Percentiles rank a stretch among this genome's conserved stretches.
phyloP scores from a whole-genome alignment of 2,797 vertebrate species.

The Agapornis canus region DNA sequence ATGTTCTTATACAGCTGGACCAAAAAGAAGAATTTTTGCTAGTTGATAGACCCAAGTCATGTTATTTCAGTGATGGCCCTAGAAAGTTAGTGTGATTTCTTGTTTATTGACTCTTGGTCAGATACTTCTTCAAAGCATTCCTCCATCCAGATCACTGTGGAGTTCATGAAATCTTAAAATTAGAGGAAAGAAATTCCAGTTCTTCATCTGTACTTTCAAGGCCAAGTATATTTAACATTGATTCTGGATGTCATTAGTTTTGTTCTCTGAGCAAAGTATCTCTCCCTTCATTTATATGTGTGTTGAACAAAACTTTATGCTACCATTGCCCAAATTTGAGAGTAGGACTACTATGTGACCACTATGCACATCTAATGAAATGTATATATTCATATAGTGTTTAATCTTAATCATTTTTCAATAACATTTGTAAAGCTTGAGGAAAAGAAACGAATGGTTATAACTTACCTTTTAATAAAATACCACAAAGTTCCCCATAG shows the following conservation, averaged over 20 bases:
- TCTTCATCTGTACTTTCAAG: background rate
- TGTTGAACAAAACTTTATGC: background rate
- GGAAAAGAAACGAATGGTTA: background rate
- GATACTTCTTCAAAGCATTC: background rate
- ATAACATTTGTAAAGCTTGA: background rate
- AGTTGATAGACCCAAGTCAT: background rate
- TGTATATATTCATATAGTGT: background rate
- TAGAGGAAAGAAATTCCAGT: background rate
- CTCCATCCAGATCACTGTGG: background rate
- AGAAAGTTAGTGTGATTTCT: background rate
- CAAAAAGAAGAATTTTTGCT: background rate
- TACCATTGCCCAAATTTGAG: background rate
- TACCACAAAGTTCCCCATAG: background rate
- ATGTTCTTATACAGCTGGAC: background rate
- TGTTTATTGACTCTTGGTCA: background rate
- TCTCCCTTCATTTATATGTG: background rate
- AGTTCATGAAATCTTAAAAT: background rate
- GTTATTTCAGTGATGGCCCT: background rate
- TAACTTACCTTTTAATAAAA: slow-evolving; percentile 12
- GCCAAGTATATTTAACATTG: background rate
- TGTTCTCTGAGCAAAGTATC: background rate
- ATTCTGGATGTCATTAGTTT: background rate
- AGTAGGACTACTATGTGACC: background rate
- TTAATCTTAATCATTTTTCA: background rate
- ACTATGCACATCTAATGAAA: background rate